Evolutionary conservation across 2,888 invertebrate species (phyloP).

Genomic region (Cremastinae sp.): DNA sequence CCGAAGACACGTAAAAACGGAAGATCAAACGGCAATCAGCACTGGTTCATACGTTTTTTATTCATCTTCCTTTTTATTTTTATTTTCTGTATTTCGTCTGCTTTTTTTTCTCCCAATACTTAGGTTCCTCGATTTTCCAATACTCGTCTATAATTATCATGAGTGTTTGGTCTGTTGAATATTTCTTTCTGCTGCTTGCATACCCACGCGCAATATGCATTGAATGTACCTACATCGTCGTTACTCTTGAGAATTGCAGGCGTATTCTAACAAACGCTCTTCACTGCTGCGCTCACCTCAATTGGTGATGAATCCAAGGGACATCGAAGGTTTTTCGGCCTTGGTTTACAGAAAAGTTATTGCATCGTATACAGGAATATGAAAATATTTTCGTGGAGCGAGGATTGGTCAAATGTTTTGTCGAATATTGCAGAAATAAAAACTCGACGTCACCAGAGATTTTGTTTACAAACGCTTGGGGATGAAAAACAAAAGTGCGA

Average conservation of each 20-base stretch:
- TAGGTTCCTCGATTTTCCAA: constrained; percentile 43
- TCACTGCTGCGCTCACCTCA: too few relatives aligned
- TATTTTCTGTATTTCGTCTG: not conserved
- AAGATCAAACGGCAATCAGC: constrained; percentile 5
- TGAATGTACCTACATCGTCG: constrained; percentile 17
- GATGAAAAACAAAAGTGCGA: not conserved
- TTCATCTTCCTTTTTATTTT: too few relatives aligned
- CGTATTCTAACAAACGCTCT: constrained; percentile 1
- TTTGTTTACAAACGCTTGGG: constrained; percentile 21
- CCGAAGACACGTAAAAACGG: constrained; percentile 9
- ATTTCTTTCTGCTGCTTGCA: not conserved
- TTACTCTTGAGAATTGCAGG: constrained; percentile 40
- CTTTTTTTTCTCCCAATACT: constrained; percentile 33
- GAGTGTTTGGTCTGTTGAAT: constrained; percentile 6
- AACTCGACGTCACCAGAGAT: constrained; percentile 29
- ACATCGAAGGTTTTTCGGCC: too few relatives aligned
- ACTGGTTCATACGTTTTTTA: not conserved
- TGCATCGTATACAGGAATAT: not conserved
- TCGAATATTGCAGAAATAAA: constrained; percentile 42
- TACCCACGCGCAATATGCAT: constrained; percentile 9
- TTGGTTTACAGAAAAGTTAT: too few relatives aligned
- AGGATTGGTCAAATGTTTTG: constrained; percentile 22
- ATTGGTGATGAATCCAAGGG: too few relatives aligned
- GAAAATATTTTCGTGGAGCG: not conserved
- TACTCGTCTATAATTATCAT: constrained; percentile 33